Evolutionary conservation across 2,888 invertebrate species (phyloP).

Genomic region (Leptinotarsa haldemani): DNA sequence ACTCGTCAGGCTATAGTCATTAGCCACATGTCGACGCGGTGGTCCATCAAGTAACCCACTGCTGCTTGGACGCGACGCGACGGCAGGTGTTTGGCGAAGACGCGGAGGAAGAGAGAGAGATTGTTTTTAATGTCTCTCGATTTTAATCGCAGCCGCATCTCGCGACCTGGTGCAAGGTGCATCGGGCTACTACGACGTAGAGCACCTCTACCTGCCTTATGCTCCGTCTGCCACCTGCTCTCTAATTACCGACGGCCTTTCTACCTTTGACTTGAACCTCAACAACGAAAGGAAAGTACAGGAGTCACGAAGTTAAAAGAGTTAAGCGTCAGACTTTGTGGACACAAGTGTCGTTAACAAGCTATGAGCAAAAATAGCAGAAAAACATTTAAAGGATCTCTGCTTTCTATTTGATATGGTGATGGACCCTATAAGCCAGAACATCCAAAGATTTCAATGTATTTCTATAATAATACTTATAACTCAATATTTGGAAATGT

Average conservation of each 20-base stretch:
- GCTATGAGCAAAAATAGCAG: too few species aligned
- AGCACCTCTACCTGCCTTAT: conserved; percentile 53
- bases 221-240: conserved; percentile 57
- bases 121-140: conserved; percentile 3
- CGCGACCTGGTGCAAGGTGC: conserved; percentile 56
- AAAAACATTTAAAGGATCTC: too few species aligned
- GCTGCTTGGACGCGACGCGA: not conserved
- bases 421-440: too few species aligned
- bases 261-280: not conserved
- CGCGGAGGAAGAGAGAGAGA: not conserved
- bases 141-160: conserved; percentile 43
- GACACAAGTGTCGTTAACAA: too few species aligned
- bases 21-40: conserved; percentile 1
- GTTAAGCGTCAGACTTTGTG: too few species aligned
- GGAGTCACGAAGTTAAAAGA: not conserved
- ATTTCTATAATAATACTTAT: too few species aligned
- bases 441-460: too few species aligned
- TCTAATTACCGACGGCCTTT: conserved; percentile 52
- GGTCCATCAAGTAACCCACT: not conserved
- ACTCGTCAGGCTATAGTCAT: not conserved
- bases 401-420: too few species aligned
- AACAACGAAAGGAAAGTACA: not conserved
- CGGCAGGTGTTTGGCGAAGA: conserved; percentile 10
- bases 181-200: conserved; percentile 42
- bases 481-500: too few species aligned